These are phyloP conservation scores for Dolichoris vasculosae DNA, from an alignment of 1,140 invertebrate genomes.

Conservation along the genomic window DNA sequence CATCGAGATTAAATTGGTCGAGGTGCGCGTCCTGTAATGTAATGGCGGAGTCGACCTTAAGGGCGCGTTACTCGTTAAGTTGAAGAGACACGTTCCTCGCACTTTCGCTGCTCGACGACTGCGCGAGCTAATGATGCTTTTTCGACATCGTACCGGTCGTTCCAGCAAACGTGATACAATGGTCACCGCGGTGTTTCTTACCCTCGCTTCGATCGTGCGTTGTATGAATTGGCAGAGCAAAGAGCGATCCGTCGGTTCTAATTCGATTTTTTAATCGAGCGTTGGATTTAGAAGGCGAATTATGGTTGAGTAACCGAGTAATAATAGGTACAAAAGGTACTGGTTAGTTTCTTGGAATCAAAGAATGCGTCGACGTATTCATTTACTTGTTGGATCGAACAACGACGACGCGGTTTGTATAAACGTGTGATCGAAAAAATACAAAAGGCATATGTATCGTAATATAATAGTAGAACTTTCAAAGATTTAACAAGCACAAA, in stretches of 20 bases:
- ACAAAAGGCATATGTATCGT: not conserved
- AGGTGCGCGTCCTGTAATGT: not conserved
- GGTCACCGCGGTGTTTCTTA: not conserved
- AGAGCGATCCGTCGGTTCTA: not conserved
- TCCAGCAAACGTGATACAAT: not conserved
- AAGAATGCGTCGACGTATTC: too few species aligned
- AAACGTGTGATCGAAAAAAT: not conserved
- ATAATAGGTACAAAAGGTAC: not conserved
- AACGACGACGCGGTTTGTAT: not conserved
- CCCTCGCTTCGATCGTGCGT: not conserved
- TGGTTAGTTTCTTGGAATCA: too few species aligned
- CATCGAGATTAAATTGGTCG: not conserved
- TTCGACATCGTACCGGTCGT: not conserved
- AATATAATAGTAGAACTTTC: too few species aligned
- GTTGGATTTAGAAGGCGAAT: not conserved
- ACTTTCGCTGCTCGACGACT: not conserved
- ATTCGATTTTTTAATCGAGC: not conserved
- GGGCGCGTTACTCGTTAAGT: slow-evolving; percentile 5
- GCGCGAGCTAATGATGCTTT: slow-evolving; percentile 1
- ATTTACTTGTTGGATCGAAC: too few species aligned
- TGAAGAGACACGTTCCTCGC: not conserved
- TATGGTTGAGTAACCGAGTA: not conserved
- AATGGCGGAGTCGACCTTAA: not conserved
- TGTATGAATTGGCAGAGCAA: too few species aligned
- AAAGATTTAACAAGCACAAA: too few species aligned